Conservation (phyloP, 2,888 invertebrate genomes). For the Eubasilissa splendida region DNA sequence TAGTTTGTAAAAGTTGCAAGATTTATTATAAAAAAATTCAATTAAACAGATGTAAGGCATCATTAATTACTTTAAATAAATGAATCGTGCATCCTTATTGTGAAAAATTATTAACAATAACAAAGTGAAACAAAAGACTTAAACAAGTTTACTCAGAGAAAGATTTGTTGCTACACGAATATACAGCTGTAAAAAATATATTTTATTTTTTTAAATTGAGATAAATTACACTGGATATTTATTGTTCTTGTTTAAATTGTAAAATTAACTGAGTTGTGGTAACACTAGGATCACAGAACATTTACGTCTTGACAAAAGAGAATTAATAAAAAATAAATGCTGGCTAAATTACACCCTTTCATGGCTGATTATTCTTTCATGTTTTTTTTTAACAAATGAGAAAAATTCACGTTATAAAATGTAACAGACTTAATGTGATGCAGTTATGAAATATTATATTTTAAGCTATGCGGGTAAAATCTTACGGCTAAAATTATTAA, state of each 20-base stretch:
- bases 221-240: neutral
- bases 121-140: neutral
- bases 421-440: neutral
- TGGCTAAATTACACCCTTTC: neutral
- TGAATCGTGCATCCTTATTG: neutral
- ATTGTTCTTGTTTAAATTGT: neutral
- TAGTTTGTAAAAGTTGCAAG: too few species aligned
- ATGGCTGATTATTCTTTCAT: neutral
- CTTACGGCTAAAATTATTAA: constrained; percentile 12
- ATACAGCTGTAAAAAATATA: neutral
- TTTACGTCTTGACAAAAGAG: neutral
- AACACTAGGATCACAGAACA: constrained; percentile 33
- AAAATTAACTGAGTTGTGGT: neutral
- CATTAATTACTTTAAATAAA: neutral
- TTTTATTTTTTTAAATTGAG: constrained; percentile 2
- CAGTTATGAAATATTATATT: neutral
- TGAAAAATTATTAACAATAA: neutral
- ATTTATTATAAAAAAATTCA: too few species aligned
- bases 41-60: too few species aligned
- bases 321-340: neutral
- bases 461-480: constrained; percentile 15
- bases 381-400: neutral
- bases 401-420: neutral
- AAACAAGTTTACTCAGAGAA: neutral
- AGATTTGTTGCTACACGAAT: neutral